Percentiles rank a stretch among this genome's conserved stretches.
phyloP scores from a whole-genome alignment of 2,888 invertebrate species.

The Alviniconcha strummeri region DNA sequence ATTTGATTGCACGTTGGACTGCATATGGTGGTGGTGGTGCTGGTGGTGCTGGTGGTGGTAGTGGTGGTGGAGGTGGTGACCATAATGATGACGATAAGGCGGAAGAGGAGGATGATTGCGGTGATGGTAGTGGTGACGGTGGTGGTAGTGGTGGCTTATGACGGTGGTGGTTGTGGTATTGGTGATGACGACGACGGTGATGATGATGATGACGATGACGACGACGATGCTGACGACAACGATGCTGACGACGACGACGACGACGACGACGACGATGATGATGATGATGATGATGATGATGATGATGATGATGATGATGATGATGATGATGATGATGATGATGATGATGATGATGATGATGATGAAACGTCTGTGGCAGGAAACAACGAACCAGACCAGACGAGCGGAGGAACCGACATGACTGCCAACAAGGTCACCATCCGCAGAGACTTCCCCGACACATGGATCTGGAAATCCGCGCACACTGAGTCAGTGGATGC shows the following conservation, averaged over 20 bases:
- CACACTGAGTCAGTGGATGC: slow-evolving; percentile 36
- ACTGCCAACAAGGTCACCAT: slow-evolving; percentile 32
- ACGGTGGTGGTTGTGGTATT: neutral
- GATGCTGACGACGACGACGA: neutral
- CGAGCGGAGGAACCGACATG: too few relatives aligned
- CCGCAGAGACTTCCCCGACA: slow-evolving; percentile 83
- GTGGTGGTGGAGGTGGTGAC: too few relatives aligned
- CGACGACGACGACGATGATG: neutral
- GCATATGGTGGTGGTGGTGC: too few relatives aligned
- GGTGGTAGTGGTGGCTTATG: neutral
- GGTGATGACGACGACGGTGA: neutral
- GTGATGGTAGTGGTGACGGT: neutral
- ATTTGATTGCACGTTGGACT: too few relatives aligned
- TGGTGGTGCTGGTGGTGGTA: too few relatives aligned
- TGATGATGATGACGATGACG: slow-evolving; percentile 1
- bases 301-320: neutral
- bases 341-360: slow-evolving; percentile 7
- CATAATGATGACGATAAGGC: too few relatives aligned
- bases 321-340: slow-evolving; percentile 4
- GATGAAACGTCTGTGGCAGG: neutral
- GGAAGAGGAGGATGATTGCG: neutral
- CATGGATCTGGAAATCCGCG: slow-evolving; percentile 81
- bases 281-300: slow-evolving; percentile 1
- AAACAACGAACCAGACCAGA: too few relatives aligned
- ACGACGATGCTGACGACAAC: neutral